Evolutionary conservation across 2,888 invertebrate species (phyloP).

Genomic region (Nemotelus nigrinus): DNA sequence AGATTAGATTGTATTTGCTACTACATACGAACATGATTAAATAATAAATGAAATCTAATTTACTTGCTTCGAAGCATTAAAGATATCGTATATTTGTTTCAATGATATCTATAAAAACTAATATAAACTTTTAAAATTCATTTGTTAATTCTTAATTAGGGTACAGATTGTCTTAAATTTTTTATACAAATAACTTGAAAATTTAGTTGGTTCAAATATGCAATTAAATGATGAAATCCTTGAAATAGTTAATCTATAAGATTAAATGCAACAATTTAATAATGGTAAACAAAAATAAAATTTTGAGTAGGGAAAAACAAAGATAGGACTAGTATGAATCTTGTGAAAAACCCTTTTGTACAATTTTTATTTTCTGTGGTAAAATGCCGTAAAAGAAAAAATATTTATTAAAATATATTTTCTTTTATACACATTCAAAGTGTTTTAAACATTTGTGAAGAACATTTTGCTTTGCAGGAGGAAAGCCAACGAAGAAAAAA

Average conservation of each 20-base stretch:
- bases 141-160: slow-evolving; percentile 40
- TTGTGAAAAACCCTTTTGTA: slow-evolving; percentile 27
- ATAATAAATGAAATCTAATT: slow-evolving; percentile 2
- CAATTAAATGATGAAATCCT: slow-evolving; percentile 23
- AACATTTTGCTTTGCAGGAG: background rate
- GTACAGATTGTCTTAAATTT: slow-evolving; percentile 38
- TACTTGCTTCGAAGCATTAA: slow-evolving; percentile 30
- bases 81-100: slow-evolving; percentile 48
- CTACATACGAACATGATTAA: slow-evolving; percentile 17
- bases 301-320: slow-evolving; percentile 14
- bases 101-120: slow-evolving; percentile 46
- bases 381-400: slow-evolving; percentile 26
- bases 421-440: slow-evolving; percentile 20
- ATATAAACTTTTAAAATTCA: slow-evolving; percentile 29
- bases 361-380: slow-evolving; percentile 31
- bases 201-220: slow-evolving; percentile 33
- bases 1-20: slow-evolving; percentile 34
- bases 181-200: slow-evolving; percentile 39
- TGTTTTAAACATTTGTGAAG: background rate
- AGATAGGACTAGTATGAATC: slow-evolving; percentile 1
- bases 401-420: slow-evolving; percentile 29
- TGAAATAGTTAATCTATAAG: slow-evolving; percentile 10
- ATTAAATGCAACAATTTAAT: slow-evolving; percentile 22
- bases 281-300: slow-evolving; percentile 3
- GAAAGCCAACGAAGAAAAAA: background rate